These are phyloP conservation scores for Plutella xylostella DNA, from an alignment of 2,888 invertebrate species.

Conservation along the genomic window DNA sequence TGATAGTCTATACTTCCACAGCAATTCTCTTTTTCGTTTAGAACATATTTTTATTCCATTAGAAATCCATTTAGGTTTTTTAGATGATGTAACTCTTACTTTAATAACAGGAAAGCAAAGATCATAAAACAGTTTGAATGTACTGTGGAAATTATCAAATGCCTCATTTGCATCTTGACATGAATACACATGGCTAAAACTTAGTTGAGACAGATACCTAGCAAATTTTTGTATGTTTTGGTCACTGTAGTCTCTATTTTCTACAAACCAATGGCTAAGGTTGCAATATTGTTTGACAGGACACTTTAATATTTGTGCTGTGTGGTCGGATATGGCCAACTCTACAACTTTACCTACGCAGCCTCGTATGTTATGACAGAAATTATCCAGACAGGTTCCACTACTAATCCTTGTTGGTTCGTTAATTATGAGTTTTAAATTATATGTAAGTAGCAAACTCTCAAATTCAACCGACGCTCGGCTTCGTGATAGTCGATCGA, in stretches of 20 bases:
- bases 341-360: slow-evolving; percentile 4
- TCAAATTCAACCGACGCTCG: background rate
- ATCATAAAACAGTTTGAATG: slow-evolving; percentile 2
- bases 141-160: slow-evolving; percentile 5
- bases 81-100: background rate
- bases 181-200: background rate
- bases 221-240: slow-evolving; percentile 10
- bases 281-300: slow-evolving; percentile 5
- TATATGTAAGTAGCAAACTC: slow-evolving; percentile 4
- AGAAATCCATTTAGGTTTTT: slow-evolving; percentile 5
- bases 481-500: slow-evolving; percentile 4
- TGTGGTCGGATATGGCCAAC: slow-evolving; percentile 11
- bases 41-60: slow-evolving; percentile 7
- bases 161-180: slow-evolving; percentile 1
- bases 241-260: slow-evolving; percentile 1
- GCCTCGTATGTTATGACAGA: slow-evolving; percentile 3
- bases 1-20: slow-evolving; percentile 5
- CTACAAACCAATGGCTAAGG: background rate
- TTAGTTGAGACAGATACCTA: background rate
- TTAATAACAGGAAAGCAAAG: slow-evolving; percentile 7
- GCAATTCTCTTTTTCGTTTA: slow-evolving; percentile 4
- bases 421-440: slow-evolving; percentile 6
- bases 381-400: slow-evolving; percentile 10
- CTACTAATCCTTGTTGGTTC: slow-evolving; percentile 3
- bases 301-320: slow-evolving; percentile 9